A percentile compares a stretch with the other conserved stretches of the same genome.
Conservation (phyloP, 2,797 vertebrate genomes). For the Trichosurus vulpecula region DNA sequence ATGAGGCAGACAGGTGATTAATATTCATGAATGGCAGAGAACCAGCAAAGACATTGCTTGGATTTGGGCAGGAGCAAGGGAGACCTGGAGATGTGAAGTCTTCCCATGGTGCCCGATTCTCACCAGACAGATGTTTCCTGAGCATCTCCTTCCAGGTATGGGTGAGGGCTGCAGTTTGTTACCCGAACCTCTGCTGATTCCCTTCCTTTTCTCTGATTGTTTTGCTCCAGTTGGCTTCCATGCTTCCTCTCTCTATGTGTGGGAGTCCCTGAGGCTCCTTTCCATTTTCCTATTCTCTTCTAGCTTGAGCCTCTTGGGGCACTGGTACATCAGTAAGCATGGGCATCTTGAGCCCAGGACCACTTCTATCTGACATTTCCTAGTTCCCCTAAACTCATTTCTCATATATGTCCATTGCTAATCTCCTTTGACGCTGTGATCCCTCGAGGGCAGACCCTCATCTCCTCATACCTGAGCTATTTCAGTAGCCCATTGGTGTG, state of each 20-base stretch:
- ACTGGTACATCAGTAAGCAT: background rate
- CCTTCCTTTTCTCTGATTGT: background rate
- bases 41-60: background rate
- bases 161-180: background rate
- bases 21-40: background rate
- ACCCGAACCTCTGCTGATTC: background rate
- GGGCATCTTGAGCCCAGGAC: background rate
- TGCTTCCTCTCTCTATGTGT: background rate
- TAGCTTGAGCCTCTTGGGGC: background rate
- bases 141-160: background rate
- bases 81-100: background rate
- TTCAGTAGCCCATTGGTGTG: background rate
- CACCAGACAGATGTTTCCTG: background rate
- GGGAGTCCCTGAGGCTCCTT: background rate
- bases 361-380: background rate
- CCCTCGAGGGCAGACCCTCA: background rate
- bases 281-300: background rate
- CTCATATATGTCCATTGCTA: background rate
- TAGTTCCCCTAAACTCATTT: background rate
- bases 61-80: background rate
- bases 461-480: background rate
- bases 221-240: background rate
- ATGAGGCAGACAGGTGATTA: background rate
- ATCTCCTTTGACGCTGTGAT: background rate
- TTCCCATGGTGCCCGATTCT: background rate